These are phyloP conservation scores for Cervus canadensis DNA, from an alignment of 2,113 vertebrate species.

Conservation along the genomic window DNA sequence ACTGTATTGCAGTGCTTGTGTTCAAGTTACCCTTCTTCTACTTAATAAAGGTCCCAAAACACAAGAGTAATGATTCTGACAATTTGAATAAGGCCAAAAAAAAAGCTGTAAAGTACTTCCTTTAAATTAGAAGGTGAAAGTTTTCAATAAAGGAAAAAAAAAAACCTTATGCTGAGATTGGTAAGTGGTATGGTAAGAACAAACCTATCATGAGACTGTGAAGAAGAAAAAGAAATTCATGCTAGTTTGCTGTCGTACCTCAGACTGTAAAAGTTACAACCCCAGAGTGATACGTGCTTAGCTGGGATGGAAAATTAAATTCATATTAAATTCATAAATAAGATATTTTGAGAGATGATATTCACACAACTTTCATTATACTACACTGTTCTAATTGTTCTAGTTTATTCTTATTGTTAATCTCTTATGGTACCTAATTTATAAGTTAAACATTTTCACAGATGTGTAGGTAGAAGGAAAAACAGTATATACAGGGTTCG, in stretches of 20 bases:
- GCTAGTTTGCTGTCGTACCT: not conserved
- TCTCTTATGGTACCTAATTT: not conserved
- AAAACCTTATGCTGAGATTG: not conserved
- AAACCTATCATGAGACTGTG: not conserved
- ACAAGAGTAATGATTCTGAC: not conserved
- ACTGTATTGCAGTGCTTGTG: not conserved
- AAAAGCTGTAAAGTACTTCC: not conserved
- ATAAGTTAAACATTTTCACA: not conserved
- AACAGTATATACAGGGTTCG: not conserved
- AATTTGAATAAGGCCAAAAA: not conserved
- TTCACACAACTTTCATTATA: not conserved
- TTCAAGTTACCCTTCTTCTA: not conserved
- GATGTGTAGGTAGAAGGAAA: not conserved
- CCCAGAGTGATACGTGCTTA: not conserved
- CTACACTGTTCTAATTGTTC: not conserved
- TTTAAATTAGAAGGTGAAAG: not conserved
- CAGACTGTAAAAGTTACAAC: not conserved
- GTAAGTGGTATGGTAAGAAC: not conserved
- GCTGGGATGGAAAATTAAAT: not conserved
- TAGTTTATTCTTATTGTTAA: not conserved
- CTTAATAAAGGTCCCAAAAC: not conserved
- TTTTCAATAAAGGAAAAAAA: not conserved
- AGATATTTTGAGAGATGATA: not conserved
- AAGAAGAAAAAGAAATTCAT: not conserved
- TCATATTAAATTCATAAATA: not conserved